Evolutionary conservation across 2,113 vertebrate genomes (phyloP).

Genomic region (Terrapene triunguis): DNA sequence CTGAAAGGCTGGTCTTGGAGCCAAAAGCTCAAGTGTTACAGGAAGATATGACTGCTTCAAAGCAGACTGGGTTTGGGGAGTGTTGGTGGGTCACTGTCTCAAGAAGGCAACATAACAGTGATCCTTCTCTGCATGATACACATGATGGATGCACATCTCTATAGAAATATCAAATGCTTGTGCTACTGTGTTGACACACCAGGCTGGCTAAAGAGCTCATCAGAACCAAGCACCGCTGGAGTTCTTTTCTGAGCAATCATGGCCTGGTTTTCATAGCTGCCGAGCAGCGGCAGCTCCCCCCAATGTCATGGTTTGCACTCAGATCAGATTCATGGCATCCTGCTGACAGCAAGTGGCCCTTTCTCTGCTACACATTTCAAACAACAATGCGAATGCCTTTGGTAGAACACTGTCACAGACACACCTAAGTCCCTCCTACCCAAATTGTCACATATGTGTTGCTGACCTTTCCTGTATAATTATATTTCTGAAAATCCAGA

Average conservation of each 20-base stretch:
- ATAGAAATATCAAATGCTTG: background rate
- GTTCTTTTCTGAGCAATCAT: background rate
- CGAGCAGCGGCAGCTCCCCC: background rate
- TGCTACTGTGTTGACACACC: background rate
- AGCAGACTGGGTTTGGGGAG: background rate
- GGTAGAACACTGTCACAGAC: background rate
- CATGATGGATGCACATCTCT: background rate
- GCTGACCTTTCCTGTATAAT: background rate
- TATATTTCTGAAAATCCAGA: accelerated
- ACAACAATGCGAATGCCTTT: background rate
- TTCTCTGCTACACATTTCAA: background rate
- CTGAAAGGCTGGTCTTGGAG: background rate
- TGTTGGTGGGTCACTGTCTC: background rate
- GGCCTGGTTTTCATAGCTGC: background rate
- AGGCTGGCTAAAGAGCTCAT: background rate
- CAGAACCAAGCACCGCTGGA: background rate
- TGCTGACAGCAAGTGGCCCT: background rate
- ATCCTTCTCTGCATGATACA: background rate
- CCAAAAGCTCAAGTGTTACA: background rate
- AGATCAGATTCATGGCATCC: background rate
- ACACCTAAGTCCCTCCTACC: background rate
- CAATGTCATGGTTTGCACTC: background rate
- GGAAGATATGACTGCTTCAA: background rate
- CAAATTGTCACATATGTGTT: accelerated
- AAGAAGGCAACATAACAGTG: background rate